Percentiles rank a stretch among this genome's conserved stretches.
Evolutionary conservation across 2,113 vertebrate species (phyloP).

Genomic region (Pteropus alecto): DNA sequence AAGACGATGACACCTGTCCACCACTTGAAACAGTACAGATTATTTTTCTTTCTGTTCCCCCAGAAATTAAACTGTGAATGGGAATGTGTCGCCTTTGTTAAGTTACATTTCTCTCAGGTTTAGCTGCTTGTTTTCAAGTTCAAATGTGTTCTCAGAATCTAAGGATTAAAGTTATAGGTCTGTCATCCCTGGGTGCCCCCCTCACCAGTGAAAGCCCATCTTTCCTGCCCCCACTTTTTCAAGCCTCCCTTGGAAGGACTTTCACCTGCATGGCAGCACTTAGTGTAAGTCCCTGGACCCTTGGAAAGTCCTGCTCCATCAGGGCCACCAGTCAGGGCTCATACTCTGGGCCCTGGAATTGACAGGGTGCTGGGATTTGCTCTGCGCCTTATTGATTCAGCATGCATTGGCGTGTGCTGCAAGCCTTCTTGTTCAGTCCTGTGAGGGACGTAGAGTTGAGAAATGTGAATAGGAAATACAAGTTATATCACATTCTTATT

Average conservation of each 20-base stretch:
- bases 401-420: not conserved
- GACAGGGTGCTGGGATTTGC: not conserved
- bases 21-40: not conserved
- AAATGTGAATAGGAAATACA: not conserved
- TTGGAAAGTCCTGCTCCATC: not conserved
- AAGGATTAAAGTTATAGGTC: not conserved
- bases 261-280: not conserved
- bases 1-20: not conserved
- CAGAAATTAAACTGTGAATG: not conserved
- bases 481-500: not conserved
- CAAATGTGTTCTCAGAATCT: not conserved
- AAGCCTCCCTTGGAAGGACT: not conserved
- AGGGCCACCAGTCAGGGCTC: not conserved
- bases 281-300: not conserved
- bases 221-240: not conserved
- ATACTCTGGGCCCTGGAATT: not conserved
- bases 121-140: not conserved
- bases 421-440: not conserved
- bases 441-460: not conserved
- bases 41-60: not conserved
- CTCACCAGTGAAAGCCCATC: not conserved
- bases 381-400: fast-evolving
- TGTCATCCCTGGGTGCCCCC: not conserved
- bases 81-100: fast-evolving
- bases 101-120: not conserved